Evolutionary conservation across 2,888 invertebrate species (phyloP), one percentile per base, ranked within the genome.

Genomic region (Heteromurus nitidus): DNA sequence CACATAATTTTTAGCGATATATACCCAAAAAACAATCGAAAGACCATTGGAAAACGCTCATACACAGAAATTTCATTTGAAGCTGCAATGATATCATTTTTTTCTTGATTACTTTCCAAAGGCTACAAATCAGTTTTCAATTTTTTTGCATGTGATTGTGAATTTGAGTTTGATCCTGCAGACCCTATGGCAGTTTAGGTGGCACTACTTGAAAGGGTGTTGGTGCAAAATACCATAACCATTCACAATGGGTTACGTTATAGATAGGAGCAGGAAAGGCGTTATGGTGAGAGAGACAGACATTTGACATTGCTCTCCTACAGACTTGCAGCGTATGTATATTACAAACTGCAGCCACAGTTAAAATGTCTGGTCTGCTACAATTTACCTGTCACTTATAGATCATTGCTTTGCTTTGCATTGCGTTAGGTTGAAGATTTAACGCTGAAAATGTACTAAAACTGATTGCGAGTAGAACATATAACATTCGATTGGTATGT

Each of bases 371-470:
- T 20, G 20, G 18, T 9, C 50, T 50, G 16, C 9, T 50, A 36
- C 36, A 36, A 5, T 36, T 50, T 50, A 20, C 50, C 50, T 50
- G 50, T 50, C 50, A 50, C 50, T 50, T n/a, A 50, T 50, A n/a
- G 47, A 47, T 47, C 18, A 50, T 50, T 50, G 50, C 50, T n/a
- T 50, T 50, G 20, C 36, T 9, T 50, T n/a, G n/a, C n/a, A n/a
- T n/a, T n/a, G n/a, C n/a, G n/a, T n/a, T n/a, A n/a, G n/a, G 20
- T 50, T 50, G 50, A 20, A 20, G n/a, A 50, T 50, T 50, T 50
- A 50, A 50, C 20, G 20, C 50, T 50, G 50, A 50, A 50, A 47
- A n/a, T 47, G 36, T 13, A 36, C 7, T 13, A 44, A n/a, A 44
- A 44, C n/a, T 44, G 44, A 44, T n/a, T 44, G 13, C 16, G 1